Evolutionary conservation across 2,888 invertebrate species (phyloP), one percentile per base, ranked within the genome.

Genomic region (Caenorhabditis virilis): DNA sequence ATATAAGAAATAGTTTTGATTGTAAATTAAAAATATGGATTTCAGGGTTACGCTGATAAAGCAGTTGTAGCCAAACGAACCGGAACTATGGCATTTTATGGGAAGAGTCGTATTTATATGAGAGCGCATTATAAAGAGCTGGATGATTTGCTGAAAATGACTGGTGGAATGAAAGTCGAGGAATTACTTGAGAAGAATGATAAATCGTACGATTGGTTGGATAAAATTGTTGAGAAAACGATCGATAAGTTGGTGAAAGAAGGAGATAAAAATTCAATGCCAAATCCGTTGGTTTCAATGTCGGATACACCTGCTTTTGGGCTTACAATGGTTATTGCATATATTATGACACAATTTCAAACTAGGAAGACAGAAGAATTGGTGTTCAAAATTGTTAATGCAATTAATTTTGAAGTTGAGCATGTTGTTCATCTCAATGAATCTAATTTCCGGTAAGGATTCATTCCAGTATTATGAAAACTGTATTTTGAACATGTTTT

Each of bases 31-130:
- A n/a, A n/a, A n/a, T n/a, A n/a, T n/a, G n/a, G n/a, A n/a, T n/a
- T n/a, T n/a, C n/a, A n/a, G n/a, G n/a, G n/a, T n/a, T n/a, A n/a
- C n/a, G n/a, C n/a, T n/a, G n/a, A n/a, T n/a, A n/a, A n/a, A n/a
- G n/a, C n/a, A n/a, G n/a, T n/a, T n/a, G 30, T 30, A 13, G 30
- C 30, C 6, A 9, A 9, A 30, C 6, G 6, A 6, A 30, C 30
- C 30, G 30, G 30, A 47, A 33, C 18, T 16, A 7, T 16, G 33
- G 26, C 47, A 13, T 47, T 47, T 22, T 35, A 30, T 47, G 47
- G 35, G 3, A n/a, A 35, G 7, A 22, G n/a, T 3, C 33, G 23
- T 2, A 33, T 47, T 23, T 6, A n/a, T n/a, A 22, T 22, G 30
- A 18, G 47, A 33, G 15, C 9, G 47, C 4, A 26, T 33, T 47